Evolutionary conservation across 2,113 vertebrate species (phyloP).

Genomic region (Muntiacus muntjak): DNA sequence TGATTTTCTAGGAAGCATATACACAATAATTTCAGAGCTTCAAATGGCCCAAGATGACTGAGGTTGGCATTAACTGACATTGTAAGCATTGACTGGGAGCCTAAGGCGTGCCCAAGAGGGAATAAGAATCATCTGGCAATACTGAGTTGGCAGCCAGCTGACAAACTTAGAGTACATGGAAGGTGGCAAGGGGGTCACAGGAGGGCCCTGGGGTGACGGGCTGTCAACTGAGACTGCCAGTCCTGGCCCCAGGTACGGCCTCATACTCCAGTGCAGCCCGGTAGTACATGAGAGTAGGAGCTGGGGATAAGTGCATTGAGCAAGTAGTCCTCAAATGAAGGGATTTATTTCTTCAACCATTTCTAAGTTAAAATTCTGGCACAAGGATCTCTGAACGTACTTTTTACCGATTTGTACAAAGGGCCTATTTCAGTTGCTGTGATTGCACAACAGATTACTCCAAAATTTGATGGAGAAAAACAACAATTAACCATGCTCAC

Average conservation of each 20-base stretch:
- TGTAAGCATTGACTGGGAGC: background rate
- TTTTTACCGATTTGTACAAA: background rate
- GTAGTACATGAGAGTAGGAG: background rate
- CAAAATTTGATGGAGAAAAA: background rate
- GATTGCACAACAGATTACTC: background rate
- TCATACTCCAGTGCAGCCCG: background rate
- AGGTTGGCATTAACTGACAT: background rate
- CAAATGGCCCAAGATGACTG: background rate
- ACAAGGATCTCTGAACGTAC: background rate
- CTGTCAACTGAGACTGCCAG: background rate
- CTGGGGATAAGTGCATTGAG: background rate
- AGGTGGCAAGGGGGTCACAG: background rate
- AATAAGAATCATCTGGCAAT: background rate
- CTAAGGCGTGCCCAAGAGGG: background rate
- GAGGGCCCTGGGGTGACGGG: background rate
- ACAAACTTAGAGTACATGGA: background rate
- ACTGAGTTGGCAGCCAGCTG: background rate
- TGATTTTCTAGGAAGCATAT: background rate
- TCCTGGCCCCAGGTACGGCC: background rate
- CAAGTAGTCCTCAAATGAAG: background rate
- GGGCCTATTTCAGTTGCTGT: background rate
- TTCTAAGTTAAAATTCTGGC: conserved; percentile 2
- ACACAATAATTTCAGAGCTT: background rate
- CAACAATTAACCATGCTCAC: background rate
- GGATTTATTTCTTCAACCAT: background rate